phyloP scores from a whole-genome alignment of 2,888 invertebrate genomes.

The Muscina levida region DNA sequence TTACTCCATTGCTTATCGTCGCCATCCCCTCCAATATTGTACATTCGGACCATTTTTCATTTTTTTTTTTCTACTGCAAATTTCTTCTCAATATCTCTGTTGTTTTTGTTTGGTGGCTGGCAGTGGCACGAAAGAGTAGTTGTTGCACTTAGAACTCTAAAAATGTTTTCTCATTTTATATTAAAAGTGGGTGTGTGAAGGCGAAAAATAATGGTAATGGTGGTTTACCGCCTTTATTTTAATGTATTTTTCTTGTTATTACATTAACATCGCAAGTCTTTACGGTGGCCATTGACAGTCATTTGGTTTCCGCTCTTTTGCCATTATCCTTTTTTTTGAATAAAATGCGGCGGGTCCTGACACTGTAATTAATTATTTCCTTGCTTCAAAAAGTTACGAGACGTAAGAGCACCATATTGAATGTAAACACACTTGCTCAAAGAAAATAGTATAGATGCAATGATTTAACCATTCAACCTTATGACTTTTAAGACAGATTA shows the following conservation, averaged over 20 bases:
- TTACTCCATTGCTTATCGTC: constrained; percentile 13
- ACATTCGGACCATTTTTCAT: constrained; percentile 25
- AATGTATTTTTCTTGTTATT: constrained; percentile 22
- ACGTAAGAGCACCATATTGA: too few species aligned
- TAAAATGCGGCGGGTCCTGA: not conserved
- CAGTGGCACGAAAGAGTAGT: not conserved
- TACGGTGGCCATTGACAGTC: constrained; percentile 22
- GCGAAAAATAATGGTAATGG: too few species aligned
- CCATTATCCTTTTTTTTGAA: not conserved
- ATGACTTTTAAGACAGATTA: too few species aligned
- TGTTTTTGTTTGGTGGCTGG: constrained; percentile 6
- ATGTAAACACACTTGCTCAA: too few species aligned
- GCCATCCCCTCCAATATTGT: not conserved
- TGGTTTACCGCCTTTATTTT: constrained; percentile 13
- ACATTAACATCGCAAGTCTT: constrained; percentile 15
- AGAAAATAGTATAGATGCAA: too few species aligned
- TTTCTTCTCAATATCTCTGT: constrained; percentile 7
- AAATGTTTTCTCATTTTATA: constrained; percentile 16
- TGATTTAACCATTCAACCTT: too few species aligned
- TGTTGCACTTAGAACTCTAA: constrained; percentile 5
- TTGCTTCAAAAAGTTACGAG: too few species aligned
- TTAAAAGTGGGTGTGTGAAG: not conserved
- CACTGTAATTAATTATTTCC: too few species aligned
- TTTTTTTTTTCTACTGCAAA: constrained; percentile 5
- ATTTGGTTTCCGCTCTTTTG: not conserved